Evolutionary conservation across 2,888 invertebrate species (phyloP), one percentile per base, ranked within the genome.

Genomic region (Geophilus truncorum): DNA sequence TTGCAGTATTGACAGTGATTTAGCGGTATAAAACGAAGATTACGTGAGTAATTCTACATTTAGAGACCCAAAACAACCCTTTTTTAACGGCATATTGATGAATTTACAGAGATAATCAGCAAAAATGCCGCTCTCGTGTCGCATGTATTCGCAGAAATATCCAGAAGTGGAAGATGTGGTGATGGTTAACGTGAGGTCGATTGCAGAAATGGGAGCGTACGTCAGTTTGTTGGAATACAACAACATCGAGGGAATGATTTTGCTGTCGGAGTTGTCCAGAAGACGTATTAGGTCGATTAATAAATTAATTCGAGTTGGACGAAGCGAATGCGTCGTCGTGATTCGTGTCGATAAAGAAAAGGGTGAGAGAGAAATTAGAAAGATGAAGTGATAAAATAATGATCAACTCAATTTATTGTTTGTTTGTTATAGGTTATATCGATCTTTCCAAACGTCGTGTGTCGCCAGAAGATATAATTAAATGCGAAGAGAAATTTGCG

Each of bases 141-240:
- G 99, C 86, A 99, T 95, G 91, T 99, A 99, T 87, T 93, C 94
- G 87, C 95, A 97, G 88, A 95, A 94, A 86, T 98, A 97, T 89
- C 99, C 99, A 0, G 98, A 98, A 87, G 92, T 98, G 82, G 99
- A 99, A 85, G 99, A 99, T 92, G 98, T 99, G 78, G 99, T 99
- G 77, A 97, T 98, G 97, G 98, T 98, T 30, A 99, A 97, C 87
- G 98, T 99, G 2, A 91, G 96, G 75, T 94, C 82, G 83, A 99
- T 99, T 85, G 98, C 98, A 21, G 98, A 99, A 90, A 99, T 99
- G 98, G 99, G 99, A 82, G 99, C 98, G 1, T 99, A 99, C 88
- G 99, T 99, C 18, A 95, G 97, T 87, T 89, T 99, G 82, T 89
- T 98, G 83, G 99, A 99, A 89, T 99, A 99, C 87, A 98, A 99